Conservation (phyloP, 2,797 vertebrate genomes). For the Karalla daura region DNA sequence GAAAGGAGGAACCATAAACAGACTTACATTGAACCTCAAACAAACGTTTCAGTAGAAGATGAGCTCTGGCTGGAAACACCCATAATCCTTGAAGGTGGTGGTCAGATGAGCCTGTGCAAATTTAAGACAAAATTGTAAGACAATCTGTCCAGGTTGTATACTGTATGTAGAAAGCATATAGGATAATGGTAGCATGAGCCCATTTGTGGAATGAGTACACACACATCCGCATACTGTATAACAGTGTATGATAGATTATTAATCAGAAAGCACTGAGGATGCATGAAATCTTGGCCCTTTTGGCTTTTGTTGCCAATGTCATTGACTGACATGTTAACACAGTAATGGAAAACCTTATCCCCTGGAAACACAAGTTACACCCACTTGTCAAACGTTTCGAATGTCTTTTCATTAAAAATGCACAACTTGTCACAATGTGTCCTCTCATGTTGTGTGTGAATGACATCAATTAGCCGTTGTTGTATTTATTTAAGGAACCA, state of each 20-base stretch:
- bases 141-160: too few relatives aligned
- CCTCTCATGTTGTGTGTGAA: not conserved
- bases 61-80: constrained; percentile 10
- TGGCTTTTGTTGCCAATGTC: not conserved
- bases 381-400: constrained; percentile 3
- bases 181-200: too few relatives aligned
- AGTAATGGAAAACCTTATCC: not conserved
- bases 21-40: not conserved
- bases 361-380: not conserved
- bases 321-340: not conserved
- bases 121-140: not conserved
- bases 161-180: too few relatives aligned
- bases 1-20: constrained; percentile 20
- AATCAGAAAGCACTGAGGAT: not conserved
- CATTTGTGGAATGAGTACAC: not conserved
- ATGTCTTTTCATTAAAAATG: not conserved
- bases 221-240: not conserved
- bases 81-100: not conserved
- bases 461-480: not conserved
- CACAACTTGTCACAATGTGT: not conserved
- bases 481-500: not conserved
- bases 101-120: not conserved
- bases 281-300: not conserved
- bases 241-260: not conserved
- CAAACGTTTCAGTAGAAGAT: constrained; percentile 2